Evolutionary conservation across 2,888 invertebrate species (phyloP).

Genomic region (Byasa hedistus): DNA sequence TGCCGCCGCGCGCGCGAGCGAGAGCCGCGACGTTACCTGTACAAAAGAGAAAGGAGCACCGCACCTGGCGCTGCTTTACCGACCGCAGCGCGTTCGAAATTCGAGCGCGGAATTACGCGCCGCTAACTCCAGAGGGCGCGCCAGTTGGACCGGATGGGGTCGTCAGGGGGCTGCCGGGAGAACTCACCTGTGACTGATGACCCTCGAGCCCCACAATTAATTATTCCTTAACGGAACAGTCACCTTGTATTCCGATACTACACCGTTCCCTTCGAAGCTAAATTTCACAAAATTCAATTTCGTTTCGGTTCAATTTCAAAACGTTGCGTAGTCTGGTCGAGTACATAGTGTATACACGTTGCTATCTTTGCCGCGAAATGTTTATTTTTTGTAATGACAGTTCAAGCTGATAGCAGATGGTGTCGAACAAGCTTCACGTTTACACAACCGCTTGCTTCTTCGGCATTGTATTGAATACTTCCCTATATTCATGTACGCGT

Average conservation of each 20-base stretch:
- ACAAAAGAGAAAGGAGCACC: slow-evolving; percentile 59
- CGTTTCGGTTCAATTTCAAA: too few relatives aligned
- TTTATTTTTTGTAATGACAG: too few relatives aligned
- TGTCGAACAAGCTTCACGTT: too few relatives aligned
- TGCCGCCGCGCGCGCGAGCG: slow-evolving; percentile 59
- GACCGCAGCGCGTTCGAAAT: slow-evolving; percentile 56
- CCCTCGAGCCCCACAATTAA: slow-evolving; percentile 2
- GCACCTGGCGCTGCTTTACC: slow-evolving; percentile 64
- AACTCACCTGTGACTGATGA: slow-evolving; percentile 36
- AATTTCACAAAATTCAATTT: too few relatives aligned
- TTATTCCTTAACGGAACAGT: neutral
- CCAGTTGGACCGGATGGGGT: slow-evolving; percentile 50
- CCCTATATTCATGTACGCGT: too few relatives aligned
- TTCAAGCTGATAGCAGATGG: too few relatives aligned
- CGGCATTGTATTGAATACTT: too few relatives aligned
- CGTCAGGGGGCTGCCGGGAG: slow-evolving; percentile 34
- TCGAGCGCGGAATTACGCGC: slow-evolving; percentile 68
- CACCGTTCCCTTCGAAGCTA: too few relatives aligned
- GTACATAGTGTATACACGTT: too few relatives aligned
- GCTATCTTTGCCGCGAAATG: too few relatives aligned
- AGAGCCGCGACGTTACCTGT: slow-evolving; percentile 55
- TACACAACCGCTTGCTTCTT: too few relatives aligned
- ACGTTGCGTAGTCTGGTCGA: too few relatives aligned
- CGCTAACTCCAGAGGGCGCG: slow-evolving; percentile 53
- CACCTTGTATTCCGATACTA: neutral